Percentiles rank a stretch among this genome's conserved stretches.
Conservation (phyloP, 2,888 invertebrate species). For the Meteorus colon region DNA sequence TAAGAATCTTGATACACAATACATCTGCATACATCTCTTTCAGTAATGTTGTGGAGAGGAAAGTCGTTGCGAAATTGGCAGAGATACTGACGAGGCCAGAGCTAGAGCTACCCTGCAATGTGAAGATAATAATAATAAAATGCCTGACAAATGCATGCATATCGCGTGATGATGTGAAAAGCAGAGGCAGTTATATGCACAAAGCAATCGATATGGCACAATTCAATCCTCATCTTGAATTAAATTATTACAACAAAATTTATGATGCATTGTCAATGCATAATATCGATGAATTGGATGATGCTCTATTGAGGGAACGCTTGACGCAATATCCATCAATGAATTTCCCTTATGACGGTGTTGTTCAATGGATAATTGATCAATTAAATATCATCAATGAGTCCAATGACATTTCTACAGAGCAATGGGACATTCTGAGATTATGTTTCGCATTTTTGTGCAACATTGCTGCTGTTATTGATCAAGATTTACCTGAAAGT, state of each 20-base stretch:
- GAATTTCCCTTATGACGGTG: slow-evolving; percentile 63
- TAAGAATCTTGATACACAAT: too few species aligned
- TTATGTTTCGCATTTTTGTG: slow-evolving; percentile 65
- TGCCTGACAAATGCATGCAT: slow-evolving; percentile 67
- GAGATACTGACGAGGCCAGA: slow-evolving; percentile 54
- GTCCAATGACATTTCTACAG: slow-evolving; percentile 45
- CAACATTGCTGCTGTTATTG: slow-evolving; percentile 61
- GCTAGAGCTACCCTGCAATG: slow-evolving; percentile 49
- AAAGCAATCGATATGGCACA: slow-evolving; percentile 45
- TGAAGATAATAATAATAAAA: slow-evolving; percentile 62
- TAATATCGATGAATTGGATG: slow-evolving; percentile 33
- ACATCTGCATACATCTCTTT: slow-evolving; percentile 36
- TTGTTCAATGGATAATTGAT: slow-evolving; percentile 58
- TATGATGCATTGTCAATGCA: slow-evolving; percentile 48
- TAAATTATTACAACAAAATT: slow-evolving; percentile 41
- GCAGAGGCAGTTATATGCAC: slow-evolving; percentile 52
- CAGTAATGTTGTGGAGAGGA: slow-evolving; percentile 56
- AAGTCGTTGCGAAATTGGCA: slow-evolving; percentile 60
- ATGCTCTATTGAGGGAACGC: neutral
- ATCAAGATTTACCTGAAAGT: slow-evolving; percentile 45
- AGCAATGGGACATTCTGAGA: slow-evolving; percentile 59
- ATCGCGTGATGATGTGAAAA: neutral
- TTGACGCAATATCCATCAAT: slow-evolving; percentile 29
- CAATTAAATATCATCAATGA: slow-evolving; percentile 49
- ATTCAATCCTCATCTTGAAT: slow-evolving; percentile 42